Conservation (phyloP, 2,888 invertebrate genomes). For the Apodemia hepburni region DNA sequence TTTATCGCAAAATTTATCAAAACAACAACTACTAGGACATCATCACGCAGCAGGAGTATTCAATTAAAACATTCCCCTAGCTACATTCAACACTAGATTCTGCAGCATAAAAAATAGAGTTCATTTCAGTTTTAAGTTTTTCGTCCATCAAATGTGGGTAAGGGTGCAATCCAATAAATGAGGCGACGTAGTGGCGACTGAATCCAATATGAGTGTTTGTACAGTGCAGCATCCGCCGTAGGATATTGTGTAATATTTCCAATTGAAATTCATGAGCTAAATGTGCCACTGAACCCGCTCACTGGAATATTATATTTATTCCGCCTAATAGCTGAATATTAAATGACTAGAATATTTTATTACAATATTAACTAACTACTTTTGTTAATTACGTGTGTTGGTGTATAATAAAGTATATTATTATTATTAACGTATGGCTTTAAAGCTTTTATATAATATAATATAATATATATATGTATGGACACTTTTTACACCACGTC, state of each 20-base stretch:
- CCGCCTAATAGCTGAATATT: background rate
- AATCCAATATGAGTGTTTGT: slow-evolving; percentile 35
- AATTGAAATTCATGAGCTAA: slow-evolving; percentile 18
- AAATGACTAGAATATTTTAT: background rate
- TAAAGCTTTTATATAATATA: no score
- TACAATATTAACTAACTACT: background rate
- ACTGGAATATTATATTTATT: background rate
- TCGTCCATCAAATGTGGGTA: slow-evolving; percentile 17
- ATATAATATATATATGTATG: no score
- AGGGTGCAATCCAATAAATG: slow-evolving; percentile 36
- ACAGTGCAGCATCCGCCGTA: slow-evolving; percentile 29
- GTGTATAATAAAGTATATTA: no score
- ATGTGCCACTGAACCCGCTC: slow-evolving; percentile 5
- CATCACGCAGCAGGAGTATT: background rate
- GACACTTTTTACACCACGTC: no score
- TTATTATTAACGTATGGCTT: no score
- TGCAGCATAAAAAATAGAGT: background rate
- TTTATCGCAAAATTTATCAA: slow-evolving; percentile 10
- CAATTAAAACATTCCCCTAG: background rate
- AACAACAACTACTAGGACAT: slow-evolving; percentile 9
- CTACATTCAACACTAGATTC: background rate
- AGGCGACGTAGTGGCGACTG: slow-evolving; percentile 35
- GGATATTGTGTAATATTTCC: slow-evolving; percentile 17
- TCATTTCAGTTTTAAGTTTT: background rate
- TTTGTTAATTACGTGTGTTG: no score